A percentile compares a stretch with the other conserved stretches of the same genome.
phyloP scores from a whole-genome alignment of 2,113 vertebrate genomes.

The Vimba vimba region DNA sequence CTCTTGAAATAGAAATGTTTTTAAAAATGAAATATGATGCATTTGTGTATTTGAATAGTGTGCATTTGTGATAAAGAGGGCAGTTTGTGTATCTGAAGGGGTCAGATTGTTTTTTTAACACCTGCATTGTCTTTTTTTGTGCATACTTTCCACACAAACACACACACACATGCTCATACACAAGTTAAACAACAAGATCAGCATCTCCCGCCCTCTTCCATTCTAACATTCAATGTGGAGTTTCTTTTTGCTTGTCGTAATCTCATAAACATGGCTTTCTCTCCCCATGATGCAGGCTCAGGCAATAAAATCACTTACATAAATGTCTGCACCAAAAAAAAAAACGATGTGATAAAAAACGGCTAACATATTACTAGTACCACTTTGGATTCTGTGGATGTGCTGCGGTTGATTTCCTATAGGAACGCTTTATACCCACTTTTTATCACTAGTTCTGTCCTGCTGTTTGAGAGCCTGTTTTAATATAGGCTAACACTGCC shows the following conservation, averaged over 20 bases:
- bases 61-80: not conserved
- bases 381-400: slow-evolving; percentile 60
- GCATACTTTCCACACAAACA: not conserved
- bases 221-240: slow-evolving; percentile 56
- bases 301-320: slow-evolving; percentile 79
- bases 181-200: slow-evolving; percentile 17
- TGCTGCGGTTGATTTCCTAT: slow-evolving; percentile 73
- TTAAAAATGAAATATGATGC: not conserved
- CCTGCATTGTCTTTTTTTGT: not conserved
- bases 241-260: slow-evolving; percentile 74
- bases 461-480: slow-evolving; percentile 74
- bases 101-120: not conserved
- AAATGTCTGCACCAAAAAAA: slow-evolving; percentile 72
- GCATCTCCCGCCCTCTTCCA: slow-evolving; percentile 5
- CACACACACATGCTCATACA: not conserved
- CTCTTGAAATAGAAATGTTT: not conserved
- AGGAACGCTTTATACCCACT: slow-evolving; percentile 75
- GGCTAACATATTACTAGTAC: slow-evolving; percentile 76
- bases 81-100: not conserved
- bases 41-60: not conserved
- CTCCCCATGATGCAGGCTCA: slow-evolving; percentile 64
- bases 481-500: slow-evolving; percentile 74
- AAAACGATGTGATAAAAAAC: slow-evolving; percentile 63
- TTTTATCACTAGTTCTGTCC: slow-evolving; percentile 75
- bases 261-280: slow-evolving; percentile 74